These are phyloP conservation scores for Petaurus breviceps DNA, from an alignment of 2,113 vertebrate genomes.

Conservation along the genomic window DNA sequence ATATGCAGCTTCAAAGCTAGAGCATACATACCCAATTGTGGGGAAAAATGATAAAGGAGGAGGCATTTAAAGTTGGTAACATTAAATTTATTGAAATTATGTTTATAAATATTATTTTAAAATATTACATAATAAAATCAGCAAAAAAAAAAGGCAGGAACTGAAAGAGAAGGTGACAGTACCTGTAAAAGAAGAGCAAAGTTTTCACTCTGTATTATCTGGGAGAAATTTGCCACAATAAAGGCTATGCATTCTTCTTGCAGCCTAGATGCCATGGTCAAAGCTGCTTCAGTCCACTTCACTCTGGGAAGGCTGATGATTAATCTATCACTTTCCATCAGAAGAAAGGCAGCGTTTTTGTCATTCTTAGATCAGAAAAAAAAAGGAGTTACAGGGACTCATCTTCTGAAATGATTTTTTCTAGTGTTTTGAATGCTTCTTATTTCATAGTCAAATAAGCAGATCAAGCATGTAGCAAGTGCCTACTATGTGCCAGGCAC, in stretches of 20 bases:
- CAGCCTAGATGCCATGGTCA: constrained; percentile 86
- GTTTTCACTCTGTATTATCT: constrained; percentile 86
- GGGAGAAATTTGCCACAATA: constrained; percentile 89
- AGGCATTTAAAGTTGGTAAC: constrained; percentile 10
- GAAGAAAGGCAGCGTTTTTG: constrained; percentile 88
- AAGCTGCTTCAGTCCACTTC: constrained; percentile 92
- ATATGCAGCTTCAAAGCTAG: background rate
- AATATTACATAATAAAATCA: constrained; percentile 60
- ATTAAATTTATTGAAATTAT: constrained; percentile 65
- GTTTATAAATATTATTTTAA: constrained; percentile 57
- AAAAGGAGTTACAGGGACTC: constrained; percentile 59
- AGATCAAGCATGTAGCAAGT: background rate
- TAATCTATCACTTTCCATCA: constrained; percentile 92
- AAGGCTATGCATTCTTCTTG: constrained; percentile 90
- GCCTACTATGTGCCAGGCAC: background rate
- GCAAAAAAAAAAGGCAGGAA: constrained; percentile 42
- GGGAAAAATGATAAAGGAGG: background rate
- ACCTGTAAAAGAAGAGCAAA: constrained; percentile 91
- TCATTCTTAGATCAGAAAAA: constrained; percentile 85
- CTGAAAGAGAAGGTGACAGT: constrained; percentile 57
- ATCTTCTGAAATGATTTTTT: constrained; percentile 55
- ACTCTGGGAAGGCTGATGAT: constrained; percentile 92
- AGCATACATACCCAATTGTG: too few relatives aligned
- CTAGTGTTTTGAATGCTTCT: constrained; percentile 75
- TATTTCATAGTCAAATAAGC: constrained; percentile 13